These are phyloP conservation scores for Pangasianodon hypophthalmus DNA, from an alignment of 2,113 vertebrate species.

Conservation along the genomic window DNA sequence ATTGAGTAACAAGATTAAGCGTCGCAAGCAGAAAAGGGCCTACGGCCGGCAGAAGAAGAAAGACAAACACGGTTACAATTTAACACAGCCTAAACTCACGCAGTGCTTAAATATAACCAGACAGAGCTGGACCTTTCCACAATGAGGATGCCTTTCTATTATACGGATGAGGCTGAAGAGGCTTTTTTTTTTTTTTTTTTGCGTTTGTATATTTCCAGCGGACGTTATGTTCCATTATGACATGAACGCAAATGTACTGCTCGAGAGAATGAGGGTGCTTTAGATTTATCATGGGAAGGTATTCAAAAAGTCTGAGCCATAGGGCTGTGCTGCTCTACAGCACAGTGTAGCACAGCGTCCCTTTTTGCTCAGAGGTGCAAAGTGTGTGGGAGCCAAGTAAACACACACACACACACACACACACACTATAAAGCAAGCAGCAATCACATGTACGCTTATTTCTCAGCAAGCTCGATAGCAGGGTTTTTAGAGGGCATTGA, in stretches of 20 bases:
- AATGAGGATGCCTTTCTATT: background rate
- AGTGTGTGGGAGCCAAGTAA: background rate
- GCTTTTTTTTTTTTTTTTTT: slow-evolving; percentile 9
- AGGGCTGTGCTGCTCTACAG: slow-evolving; percentile 1
- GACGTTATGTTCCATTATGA: slow-evolving; percentile 19
- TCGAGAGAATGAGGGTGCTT: slow-evolving; percentile 18
- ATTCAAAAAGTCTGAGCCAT: slow-evolving; percentile 29
- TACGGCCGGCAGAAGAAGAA: background rate
- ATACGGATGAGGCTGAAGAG: slow-evolving; percentile 15
- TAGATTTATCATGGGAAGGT: background rate
- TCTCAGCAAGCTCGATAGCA: background rate
- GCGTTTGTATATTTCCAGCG: slow-evolving; percentile 9
- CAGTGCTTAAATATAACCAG: slow-evolving; percentile 8
- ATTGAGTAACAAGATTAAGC: slow-evolving; percentile 36
- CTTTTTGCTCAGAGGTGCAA: slow-evolving; percentile 19
- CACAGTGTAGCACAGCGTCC: background rate
- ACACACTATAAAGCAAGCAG: background rate
- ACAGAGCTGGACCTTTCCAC: background rate
- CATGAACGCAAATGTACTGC: slow-evolving; percentile 1
- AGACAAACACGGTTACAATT: slow-evolving; percentile 1
- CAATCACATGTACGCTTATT: background rate
- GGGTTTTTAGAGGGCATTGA: background rate
- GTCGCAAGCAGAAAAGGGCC: background rate
- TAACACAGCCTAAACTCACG: background rate
- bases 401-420: background rate